Conservation (phyloP, 2,113 vertebrate species). For the Ptilonorhynchus violaceus region DNA sequence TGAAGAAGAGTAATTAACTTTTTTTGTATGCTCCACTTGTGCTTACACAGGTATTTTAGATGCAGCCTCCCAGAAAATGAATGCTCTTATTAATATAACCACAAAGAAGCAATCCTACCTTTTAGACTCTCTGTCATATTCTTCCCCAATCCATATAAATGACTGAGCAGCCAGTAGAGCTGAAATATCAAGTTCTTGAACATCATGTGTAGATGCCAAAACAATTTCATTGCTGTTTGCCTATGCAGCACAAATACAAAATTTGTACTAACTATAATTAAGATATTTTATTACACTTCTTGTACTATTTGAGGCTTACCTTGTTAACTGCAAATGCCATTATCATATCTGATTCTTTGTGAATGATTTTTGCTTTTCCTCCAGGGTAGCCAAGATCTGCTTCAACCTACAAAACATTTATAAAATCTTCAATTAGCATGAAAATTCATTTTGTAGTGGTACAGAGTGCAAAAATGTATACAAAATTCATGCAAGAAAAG, state of each 20-base stretch:
- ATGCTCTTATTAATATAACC: background rate
- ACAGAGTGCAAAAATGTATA: background rate
- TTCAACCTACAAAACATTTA: conserved; percentile 85
- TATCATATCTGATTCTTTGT: conserved; percentile 98
- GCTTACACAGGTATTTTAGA: background rate
- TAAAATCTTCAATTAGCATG: background rate
- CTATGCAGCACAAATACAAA: conserved; percentile 63
- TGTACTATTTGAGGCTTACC: conserved; percentile 68
- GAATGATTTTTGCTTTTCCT: conserved; percentile 95
- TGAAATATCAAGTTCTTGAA: conserved; percentile 95
- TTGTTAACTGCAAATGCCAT: conserved; percentile 98
- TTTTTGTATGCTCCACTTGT: background rate
- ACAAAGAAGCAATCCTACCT: conserved; percentile 74
- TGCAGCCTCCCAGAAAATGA: background rate
- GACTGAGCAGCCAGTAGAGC: conserved; percentile 89
- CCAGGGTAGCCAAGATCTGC: conserved; percentile 96
- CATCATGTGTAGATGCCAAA: conserved; percentile 95
- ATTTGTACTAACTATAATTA: background rate
- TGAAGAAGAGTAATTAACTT: background rate
- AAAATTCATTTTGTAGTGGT: background rate
- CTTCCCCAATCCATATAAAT: conserved; percentile 96
- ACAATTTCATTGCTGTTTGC: conserved; percentile 94
- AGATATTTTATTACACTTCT: background rate
- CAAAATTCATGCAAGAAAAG: conserved; percentile 61
- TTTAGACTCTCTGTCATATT: conserved; percentile 94